Evolutionary conservation across 2,888 invertebrate species (phyloP).

Genomic region (Meghimatium bilineatum): DNA sequence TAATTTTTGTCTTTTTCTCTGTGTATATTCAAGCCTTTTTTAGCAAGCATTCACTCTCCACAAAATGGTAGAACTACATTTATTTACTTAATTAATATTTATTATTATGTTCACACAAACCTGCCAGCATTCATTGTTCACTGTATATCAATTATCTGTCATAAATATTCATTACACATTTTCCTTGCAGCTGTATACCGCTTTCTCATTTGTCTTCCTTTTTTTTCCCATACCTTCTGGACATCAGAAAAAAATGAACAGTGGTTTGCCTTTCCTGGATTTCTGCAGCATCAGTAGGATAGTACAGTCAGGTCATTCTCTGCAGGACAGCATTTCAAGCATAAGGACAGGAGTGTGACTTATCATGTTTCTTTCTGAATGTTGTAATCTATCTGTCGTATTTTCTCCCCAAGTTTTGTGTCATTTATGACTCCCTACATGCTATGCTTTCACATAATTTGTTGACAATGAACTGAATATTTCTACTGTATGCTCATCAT

Average conservation of each 20-base stretch:
- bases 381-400: constrained; percentile 16
- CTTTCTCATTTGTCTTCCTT: background rate
- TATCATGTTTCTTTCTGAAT: background rate
- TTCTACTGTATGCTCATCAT: too few species aligned
- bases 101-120: too few species aligned
- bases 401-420: background rate
- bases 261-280: background rate
- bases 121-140: too few species aligned
- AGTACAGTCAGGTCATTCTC: background rate
- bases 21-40: too few species aligned
- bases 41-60: too few species aligned
- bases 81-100: too few species aligned
- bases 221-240: background rate
- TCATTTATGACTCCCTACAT: background rate
- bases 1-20: too few species aligned
- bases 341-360: constrained; percentile 5
- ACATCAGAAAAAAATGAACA: constrained; percentile 17
- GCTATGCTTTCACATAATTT: background rate
- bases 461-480: too few species aligned
- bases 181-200: too few species aligned
- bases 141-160: too few species aligned
- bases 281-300: background rate
- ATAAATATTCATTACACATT: too few species aligned
- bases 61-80: too few species aligned
- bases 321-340: background rate